Conservation (phyloP, 2,797 vertebrate species). For the Sternarchorhynchus goeldii region DNA sequence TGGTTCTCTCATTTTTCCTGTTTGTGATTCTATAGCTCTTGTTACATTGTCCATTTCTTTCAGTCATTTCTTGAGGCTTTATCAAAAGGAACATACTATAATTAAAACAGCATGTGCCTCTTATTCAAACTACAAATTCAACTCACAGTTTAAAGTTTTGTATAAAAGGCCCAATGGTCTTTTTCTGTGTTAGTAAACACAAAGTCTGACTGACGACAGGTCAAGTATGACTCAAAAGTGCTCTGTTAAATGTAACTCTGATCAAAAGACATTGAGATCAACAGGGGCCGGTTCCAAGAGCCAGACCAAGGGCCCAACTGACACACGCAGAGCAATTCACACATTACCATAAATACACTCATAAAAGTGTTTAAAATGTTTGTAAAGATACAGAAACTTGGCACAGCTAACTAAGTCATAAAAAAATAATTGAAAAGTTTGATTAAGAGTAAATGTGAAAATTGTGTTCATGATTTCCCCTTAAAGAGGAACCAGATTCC, state of each 20-base stretch:
- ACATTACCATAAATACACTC: slow-evolving; percentile 20
- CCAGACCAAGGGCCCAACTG: not conserved
- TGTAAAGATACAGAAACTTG: slow-evolving; percentile 2
- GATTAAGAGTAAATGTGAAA: slow-evolving; percentile 25
- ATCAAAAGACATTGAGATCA: not conserved
- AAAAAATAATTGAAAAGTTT: slow-evolving; percentile 25
- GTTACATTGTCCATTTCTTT: not conserved
- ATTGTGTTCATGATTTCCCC: not conserved
- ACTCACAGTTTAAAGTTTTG: not conserved
- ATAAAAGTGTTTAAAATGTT: not conserved
- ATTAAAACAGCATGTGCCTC: not conserved
- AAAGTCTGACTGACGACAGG: not conserved
- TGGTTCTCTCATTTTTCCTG: slow-evolving; percentile 9
- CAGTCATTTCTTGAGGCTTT: not conserved
- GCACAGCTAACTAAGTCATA: not conserved
- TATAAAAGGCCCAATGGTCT: not conserved
- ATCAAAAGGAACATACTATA: not conserved
- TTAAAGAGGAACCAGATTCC: slow-evolving; percentile 2
- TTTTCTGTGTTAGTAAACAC: slow-evolving; percentile 12
- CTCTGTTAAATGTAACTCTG: slow-evolving; percentile 6
- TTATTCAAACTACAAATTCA: not conserved
- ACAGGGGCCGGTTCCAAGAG: not conserved
- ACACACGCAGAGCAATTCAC: not conserved
- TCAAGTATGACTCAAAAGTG: not conserved
- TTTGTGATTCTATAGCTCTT: not conserved